These are phyloP conservation scores for Magallana gigas DNA, from an alignment of 1,140 invertebrate species.

Conservation along the genomic window DNA sequence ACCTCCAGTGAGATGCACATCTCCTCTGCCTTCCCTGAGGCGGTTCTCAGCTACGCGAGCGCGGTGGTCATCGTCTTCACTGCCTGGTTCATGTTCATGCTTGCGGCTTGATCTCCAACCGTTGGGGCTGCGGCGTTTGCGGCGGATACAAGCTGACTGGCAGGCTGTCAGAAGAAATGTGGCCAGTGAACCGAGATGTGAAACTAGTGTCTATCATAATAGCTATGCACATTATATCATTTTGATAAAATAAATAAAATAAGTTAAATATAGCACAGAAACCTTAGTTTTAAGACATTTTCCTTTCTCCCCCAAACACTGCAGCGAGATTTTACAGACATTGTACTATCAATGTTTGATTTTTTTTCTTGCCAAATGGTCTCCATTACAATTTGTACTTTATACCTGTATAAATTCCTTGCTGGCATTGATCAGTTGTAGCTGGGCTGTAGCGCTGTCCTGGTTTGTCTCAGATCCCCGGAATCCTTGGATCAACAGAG, in stretches of 20 bases:
- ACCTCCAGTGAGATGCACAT: slow-evolving; percentile 91
- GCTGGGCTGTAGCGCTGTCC: slow-evolving; percentile 87
- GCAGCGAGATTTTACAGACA: too few species aligned
- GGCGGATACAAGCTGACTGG: slow-evolving; percentile 85
- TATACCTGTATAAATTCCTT: slow-evolving; percentile 89
- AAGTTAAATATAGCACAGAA: neutral
- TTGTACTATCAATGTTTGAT: too few species aligned
- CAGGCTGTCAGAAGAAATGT: slow-evolving; percentile 76
- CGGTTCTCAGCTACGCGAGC: slow-evolving; percentile 88
- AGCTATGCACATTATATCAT: too few species aligned
- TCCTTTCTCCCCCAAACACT: neutral
- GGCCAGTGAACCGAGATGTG: too few species aligned
- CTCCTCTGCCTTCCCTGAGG: slow-evolving; percentile 86
- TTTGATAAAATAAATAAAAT: slow-evolving; percentile 46
- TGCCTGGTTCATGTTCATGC: slow-evolving; percentile 86
- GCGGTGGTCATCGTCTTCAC: slow-evolving; percentile 88
- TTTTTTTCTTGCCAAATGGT: too few species aligned
- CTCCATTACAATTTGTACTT: too few species aligned
- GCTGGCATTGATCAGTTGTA: slow-evolving; percentile 91
- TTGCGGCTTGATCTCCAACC: slow-evolving; percentile 88
- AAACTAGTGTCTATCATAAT: too few species aligned
- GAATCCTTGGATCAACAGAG: slow-evolving; percentile 89
- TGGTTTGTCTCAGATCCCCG: slow-evolving; percentile 87
- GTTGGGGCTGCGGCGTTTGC: slow-evolving; percentile 92
- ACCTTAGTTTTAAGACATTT: neutral